Evolutionary conservation across 2,113 vertebrate species (phyloP), one percentile per base, ranked within the genome.

Genomic region (Paralichthys olivaceus): DNA sequence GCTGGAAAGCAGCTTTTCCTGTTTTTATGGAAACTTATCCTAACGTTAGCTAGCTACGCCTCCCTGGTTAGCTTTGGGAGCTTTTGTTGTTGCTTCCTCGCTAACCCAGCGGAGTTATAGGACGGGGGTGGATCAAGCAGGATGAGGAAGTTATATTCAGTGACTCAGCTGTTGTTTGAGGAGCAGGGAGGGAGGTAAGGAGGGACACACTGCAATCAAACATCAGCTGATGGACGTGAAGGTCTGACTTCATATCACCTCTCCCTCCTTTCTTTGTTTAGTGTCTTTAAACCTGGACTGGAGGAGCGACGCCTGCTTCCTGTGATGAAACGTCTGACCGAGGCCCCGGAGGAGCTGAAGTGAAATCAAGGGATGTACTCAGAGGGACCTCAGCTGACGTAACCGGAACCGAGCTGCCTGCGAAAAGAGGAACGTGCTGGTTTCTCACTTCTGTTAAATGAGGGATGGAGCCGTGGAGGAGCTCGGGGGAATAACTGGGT

Each of bases 141-240:
- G 58, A 87, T 40, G 68, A 79, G 70, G 85, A 88, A 84, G 89
- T 88, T 88, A 69, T 80, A 83, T 87, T 86, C 90, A 91, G 89
- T 87, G 78, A 76, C 69, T 89, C 86, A 87, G 86, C 81, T 87
- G 88, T 69, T 87, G 88, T 71, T 85, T 61, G 45, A 84, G 69
- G 56, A 77, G 66, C 65, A 53, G 84, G 67, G 69, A 6, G 62
- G 34, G 53, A 71, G 69, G n/a, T 4, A 0, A 72, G 60, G 78
- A 73, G 43, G 19, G 62, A 15, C 56, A 22, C 58, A 22, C 29
- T 19, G n/a, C 14, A 29, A 4, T 29, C 56, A 28, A 6, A 28
- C 17, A 12, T 47, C 45, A 20, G 2, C 4, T 25, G 23, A 34
- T 7, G 45, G 4, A 23, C 57, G 23, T 59, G 20, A 47, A 43